These are phyloP conservation scores for Scaptomyza montana DNA, from an alignment of 1,140 invertebrate species.

Conservation along the genomic window DNA sequence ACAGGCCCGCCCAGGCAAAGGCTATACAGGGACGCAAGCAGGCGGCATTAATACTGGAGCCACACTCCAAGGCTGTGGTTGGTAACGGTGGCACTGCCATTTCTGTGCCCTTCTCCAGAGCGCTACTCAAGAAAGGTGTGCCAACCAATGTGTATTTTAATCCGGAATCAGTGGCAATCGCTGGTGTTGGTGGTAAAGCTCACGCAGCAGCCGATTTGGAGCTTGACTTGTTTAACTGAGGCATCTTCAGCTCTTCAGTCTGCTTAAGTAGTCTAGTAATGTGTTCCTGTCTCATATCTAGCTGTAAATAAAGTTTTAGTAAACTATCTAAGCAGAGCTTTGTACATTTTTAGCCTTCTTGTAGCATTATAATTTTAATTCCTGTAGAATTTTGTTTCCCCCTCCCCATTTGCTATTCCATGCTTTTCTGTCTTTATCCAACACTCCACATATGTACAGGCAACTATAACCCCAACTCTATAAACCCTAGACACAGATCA, in stretches of 20 bases:
- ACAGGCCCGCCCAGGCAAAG: slow-evolving; percentile 44
- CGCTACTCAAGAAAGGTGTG: slow-evolving; percentile 84
- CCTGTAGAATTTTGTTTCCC: slow-evolving; percentile 43
- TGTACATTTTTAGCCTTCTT: slow-evolving; percentile 11
- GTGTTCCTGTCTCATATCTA: slow-evolving; percentile 62
- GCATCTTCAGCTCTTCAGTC: slow-evolving; percentile 6
- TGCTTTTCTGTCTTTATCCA: slow-evolving; percentile 29
- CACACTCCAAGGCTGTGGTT: slow-evolving; percentile 86
- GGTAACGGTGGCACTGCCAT: slow-evolving; percentile 87
- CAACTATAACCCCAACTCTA: slow-evolving; percentile 65
- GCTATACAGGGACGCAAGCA: slow-evolving; percentile 58
- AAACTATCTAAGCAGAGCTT: slow-evolving; percentile 43
- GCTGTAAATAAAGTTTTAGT: slow-evolving; percentile 73
- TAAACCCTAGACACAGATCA: slow-evolving; percentile 79
- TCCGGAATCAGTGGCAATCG: slow-evolving; percentile 88
- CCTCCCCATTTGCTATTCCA: slow-evolving; percentile 8
- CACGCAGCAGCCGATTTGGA: slow-evolving; percentile 88
- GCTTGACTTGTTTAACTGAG: slow-evolving; percentile 83
- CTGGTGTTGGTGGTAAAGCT: slow-evolving; percentile 88
- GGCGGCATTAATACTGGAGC: slow-evolving; percentile 86
- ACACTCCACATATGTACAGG: slow-evolving; percentile 36
- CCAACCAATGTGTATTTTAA: slow-evolving; percentile 86
- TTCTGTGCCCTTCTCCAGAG: slow-evolving; percentile 87
- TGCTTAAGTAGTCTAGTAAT: slow-evolving; percentile 32
- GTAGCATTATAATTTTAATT: slow-evolving; percentile 43